These are phyloP conservation scores for Rhinoraja longicauda DNA, from an alignment of 2,797 vertebrate genomes.

Conservation along the genomic window DNA sequence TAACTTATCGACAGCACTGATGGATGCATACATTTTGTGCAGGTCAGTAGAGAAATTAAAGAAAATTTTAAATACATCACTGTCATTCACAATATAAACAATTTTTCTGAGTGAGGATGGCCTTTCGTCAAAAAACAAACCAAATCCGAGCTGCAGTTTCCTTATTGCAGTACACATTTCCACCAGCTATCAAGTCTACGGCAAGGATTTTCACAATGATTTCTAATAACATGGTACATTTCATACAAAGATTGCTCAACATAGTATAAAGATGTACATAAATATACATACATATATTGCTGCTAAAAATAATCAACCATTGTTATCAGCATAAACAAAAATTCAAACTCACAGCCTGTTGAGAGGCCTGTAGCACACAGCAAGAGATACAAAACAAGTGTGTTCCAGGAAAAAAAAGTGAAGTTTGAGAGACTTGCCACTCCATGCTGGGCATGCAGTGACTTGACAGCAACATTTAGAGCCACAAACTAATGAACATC, in stretches of 20 bases:
- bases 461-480: background rate
- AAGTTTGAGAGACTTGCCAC: background rate
- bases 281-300: background rate
- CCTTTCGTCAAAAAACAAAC: background rate
- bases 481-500: constrained; percentile 4
- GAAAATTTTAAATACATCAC: background rate
- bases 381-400: background rate
- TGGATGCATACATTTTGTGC: background rate
- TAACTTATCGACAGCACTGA: background rate
- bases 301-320: background rate
- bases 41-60: background rate
- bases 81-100: background rate
- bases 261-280: background rate
- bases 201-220: background rate
- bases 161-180: background rate
- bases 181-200: background rate
- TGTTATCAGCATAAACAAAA: background rate
- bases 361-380: background rate
- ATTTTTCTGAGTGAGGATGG: background rate
- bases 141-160: background rate
- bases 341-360: background rate
- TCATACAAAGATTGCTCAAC: background rate
- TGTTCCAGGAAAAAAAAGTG: background rate
- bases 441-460: background rate
- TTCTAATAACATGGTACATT: background rate